A percentile compares a stretch with the other conserved stretches of the same genome.
phyloP scores from a whole-genome alignment of 2,797 vertebrate genomes.

The Emydoidea blandingii region DNA sequence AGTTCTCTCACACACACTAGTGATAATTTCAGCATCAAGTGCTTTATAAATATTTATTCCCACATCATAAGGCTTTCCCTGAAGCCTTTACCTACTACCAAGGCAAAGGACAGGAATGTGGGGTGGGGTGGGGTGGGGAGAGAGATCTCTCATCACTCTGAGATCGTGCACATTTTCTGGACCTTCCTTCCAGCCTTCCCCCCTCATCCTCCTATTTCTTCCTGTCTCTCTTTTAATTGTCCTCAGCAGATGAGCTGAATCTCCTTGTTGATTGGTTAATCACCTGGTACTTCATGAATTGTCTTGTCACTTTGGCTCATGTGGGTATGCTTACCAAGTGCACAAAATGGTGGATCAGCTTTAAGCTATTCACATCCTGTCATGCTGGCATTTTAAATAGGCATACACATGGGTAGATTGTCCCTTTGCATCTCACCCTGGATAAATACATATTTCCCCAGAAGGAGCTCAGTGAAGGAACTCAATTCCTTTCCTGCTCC shows the following conservation, averaged over 20 bases:
- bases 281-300: neutral
- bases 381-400: neutral
- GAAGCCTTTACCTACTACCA: neutral
- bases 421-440: neutral
- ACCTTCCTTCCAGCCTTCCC: neutral
- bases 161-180: neutral
- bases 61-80: neutral
- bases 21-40: neutral
- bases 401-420: neutral
- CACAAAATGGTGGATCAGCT: neutral
- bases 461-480: neutral
- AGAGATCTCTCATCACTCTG: neutral
- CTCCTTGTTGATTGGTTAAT: neutral
- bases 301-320: neutral
- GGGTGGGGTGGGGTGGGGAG: neutral
- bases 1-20: neutral
- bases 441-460: neutral
- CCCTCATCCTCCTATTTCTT: neutral
- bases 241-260: neutral
- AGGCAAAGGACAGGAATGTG: neutral
- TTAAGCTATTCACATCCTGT: neutral
- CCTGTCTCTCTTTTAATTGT: neutral
- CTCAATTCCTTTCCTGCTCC: neutral
- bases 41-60: neutral
- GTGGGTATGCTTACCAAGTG: neutral